A percentile compares a stretch with the other conserved stretches of the same genome.
These are phyloP conservation scores for Andricus quercusramuli DNA, from an alignment of 2,888 invertebrate genomes.

Conservation along the genomic window DNA sequence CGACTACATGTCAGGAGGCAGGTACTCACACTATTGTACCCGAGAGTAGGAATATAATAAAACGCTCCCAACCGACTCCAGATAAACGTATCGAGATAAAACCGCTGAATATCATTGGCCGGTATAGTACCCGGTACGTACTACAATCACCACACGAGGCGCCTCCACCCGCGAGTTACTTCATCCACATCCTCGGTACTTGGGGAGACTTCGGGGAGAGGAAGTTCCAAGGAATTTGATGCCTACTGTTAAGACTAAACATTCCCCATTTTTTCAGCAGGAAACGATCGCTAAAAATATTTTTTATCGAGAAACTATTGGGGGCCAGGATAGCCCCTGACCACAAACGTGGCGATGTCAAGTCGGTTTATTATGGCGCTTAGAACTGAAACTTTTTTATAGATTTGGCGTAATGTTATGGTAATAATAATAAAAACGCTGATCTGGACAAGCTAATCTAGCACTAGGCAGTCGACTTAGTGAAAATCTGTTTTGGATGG, in stretches of 20 bases:
- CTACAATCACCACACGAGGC: constrained; percentile 42
- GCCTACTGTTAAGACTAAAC: background rate
- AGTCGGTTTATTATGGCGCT: too few relatives aligned
- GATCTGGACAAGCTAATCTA: too few relatives aligned
- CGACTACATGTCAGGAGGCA: background rate
- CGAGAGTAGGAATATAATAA: constrained; percentile 58
- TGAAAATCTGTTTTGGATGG: too few relatives aligned
- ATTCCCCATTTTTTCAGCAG: too few relatives aligned
- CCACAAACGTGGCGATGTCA: too few relatives aligned
- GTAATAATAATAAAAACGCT: too few relatives aligned
- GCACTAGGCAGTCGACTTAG: too few relatives aligned
- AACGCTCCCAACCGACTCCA: constrained; percentile 64
- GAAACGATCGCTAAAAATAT: too few relatives aligned
- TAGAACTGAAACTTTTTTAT: too few relatives aligned
- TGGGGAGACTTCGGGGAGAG: constrained; percentile 37
- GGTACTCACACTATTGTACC: background rate
- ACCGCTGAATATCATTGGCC: constrained; percentile 72
- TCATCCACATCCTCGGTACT: constrained; percentile 63
- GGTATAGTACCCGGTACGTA: constrained; percentile 40
- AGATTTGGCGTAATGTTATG: too few relatives aligned
- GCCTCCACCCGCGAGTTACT: constrained; percentile 57
- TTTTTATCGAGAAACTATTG: too few relatives aligned
- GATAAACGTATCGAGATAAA: constrained; percentile 76
- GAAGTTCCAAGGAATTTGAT: background rate
- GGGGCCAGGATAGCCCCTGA: too few relatives aligned